Conservation (phyloP, 2,888 invertebrate species). For the Thymelicus sylvestris region DNA sequence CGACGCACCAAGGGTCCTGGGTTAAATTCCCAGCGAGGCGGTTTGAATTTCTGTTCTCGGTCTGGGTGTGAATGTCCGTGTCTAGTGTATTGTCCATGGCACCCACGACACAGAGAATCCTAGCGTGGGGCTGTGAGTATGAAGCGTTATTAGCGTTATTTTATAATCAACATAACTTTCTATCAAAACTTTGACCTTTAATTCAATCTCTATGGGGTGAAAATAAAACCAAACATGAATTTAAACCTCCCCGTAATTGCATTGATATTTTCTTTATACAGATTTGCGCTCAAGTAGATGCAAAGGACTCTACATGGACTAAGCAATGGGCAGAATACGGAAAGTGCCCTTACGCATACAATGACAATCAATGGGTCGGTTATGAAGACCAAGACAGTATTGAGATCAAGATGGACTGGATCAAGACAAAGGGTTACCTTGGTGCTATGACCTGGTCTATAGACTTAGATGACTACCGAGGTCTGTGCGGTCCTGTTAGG, state of each 20-base stretch:
- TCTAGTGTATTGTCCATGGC: too few relatives aligned
- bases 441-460: slow-evolving; percentile 98
- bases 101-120: too few relatives aligned
- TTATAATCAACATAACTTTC: too few relatives aligned
- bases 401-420: slow-evolving; percentile 95
- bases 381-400: slow-evolving; percentile 93
- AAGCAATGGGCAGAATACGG: slow-evolving; percentile 93
- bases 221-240: slow-evolving; percentile 62
- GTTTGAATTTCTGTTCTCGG: too few relatives aligned
- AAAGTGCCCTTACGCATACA: slow-evolving; percentile 93
- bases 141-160: too few relatives aligned
- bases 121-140: too few relatives aligned
- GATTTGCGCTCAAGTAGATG: slow-evolving; percentile 91
- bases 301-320: slow-evolving; percentile 90
- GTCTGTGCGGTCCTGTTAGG: slow-evolving; percentile 89
- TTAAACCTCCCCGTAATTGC: neutral
- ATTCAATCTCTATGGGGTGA: slow-evolving; percentile 90
- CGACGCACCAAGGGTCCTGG: too few relatives aligned
- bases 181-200: too few relatives aligned
- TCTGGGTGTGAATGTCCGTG: too few relatives aligned
- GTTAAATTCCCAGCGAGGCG: too few relatives aligned
- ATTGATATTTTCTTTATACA: slow-evolving; percentile 54
- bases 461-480: slow-evolving; percentile 95
- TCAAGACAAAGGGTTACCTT: slow-evolving; percentile 90
- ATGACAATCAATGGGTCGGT: slow-evolving; percentile 95